Base-by-base conservation (phyloP, 2,113 vertebrate genomes). In the Limnothrissa miodon region DNA sequence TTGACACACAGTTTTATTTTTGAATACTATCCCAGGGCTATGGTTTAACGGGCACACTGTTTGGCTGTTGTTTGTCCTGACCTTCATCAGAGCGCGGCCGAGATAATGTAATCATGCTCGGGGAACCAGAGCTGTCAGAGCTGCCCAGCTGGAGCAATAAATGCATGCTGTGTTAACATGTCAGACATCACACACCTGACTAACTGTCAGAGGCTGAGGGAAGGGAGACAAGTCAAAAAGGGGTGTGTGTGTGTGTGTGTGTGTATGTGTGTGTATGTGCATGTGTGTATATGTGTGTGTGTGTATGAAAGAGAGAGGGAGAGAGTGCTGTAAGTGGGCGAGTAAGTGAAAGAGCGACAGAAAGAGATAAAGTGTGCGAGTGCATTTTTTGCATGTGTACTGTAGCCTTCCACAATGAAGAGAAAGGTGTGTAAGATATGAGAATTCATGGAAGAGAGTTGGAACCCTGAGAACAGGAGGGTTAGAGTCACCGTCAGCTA, bases 41-140 rank as follows among this genome's bases (percentile, higher is more conserved):
- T 74, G 66, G 66, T 74, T 74, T 39, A 74, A 36, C 66, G 29
- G 74, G n/a, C 29, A 19, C 78, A 74, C 66, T 39, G 80, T 79
- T 86, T 29, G 1, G 48, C 80, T 66, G 80, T 82, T 79, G 81
- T 81, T 80, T 62, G 51, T 51, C 80, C 86, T 91, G 93, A 93
- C 93, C 93, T 94, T 94, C 90, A 93, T 87, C 86, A 80, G 86
- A 83, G 79, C 85, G 5, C n/a, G 10, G 87, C 51, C 88, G 90
- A 91, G 93, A 93, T 94, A 94, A 94, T 93, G 87, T 94, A 93
- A 93, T 93, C 93, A 93, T 93, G 90, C 90, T 92, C 87, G 87
- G 90, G 92, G 93, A 95, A 88, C 88, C 42, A 21, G 70, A 86
- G 89, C 92, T 94, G 93, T 95, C 94, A 94, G 91, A 88, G 84